Evolutionary conservation across 2,113 vertebrate genomes (phyloP), one percentile per base, ranked within the genome.

Genomic region (Cathartes aura): DNA sequence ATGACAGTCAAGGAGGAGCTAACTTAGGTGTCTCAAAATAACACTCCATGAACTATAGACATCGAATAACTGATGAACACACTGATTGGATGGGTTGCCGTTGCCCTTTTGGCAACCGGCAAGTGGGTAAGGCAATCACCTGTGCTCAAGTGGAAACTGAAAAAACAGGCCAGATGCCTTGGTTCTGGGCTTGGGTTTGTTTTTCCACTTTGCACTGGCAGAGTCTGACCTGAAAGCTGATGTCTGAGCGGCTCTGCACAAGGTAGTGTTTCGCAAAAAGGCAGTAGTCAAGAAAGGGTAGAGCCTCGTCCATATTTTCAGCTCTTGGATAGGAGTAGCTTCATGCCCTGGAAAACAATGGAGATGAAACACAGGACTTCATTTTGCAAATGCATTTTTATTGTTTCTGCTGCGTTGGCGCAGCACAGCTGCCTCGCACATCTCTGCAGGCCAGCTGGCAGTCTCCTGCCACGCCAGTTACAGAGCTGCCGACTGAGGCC

Each of bases 401-500:
- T 56, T 84, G 38, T 94, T 94, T 67, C n/a, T 2, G 4, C 52
- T 13, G 45, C 2, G 22, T 4, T 74, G 72, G 76, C 0, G 1
- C 45, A n/a, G 63, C 14, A 17, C 0, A 0, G 27, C 19, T 90
- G 59, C 68, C 55, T 64, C 0, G 0, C 22, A 15, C 1, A 0
- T 36, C 45, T 52, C 52, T 82, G 76, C 55, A 59, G 75, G 75
- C 80, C 64, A 62, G 63, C 62, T 82, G 79, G 71, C 75, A 53
- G 9, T 12, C 75, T 64, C 58, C 83, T 75, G 75, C 67, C 32
- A 3, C 45, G 30, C 26, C 66, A 53, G 47, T 23, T 20, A 32
- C 42, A 15, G 45, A 26, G 20, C 75, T 83, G 59, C 63, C 5
- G 30, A 23, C 50, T 12, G 34, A 30, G 42, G 19, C 68, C 60